phyloP scores from a whole-genome alignment of 2,888 invertebrate genomes.

The Drosophila yooni region DNA sequence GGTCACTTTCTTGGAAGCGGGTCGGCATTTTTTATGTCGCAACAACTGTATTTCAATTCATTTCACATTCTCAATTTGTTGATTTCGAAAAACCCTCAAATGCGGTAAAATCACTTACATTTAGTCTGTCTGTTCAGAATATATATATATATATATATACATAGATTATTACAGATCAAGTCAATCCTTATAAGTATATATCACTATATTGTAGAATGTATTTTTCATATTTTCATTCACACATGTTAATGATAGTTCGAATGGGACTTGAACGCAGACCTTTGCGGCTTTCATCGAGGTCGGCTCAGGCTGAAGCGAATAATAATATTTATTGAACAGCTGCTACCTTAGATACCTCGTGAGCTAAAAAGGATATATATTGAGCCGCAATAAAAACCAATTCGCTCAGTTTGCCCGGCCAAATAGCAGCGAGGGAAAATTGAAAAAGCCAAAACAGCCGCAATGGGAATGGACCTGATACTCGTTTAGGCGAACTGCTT shows the following conservation, averaged over 20 bases:
- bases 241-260: not conserved
- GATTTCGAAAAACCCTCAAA: slow-evolving; percentile 5
- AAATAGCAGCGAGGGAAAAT: slow-evolving; percentile 37
- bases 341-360: not conserved
- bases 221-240: not conserved
- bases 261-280: not conserved
- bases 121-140: not conserved
- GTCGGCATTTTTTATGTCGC: slow-evolving; percentile 55
- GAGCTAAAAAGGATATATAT: slow-evolving; percentile 1
- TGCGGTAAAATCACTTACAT: slow-evolving; percentile 12
- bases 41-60: slow-evolving; percentile 53
- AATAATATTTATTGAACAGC: not conserved
- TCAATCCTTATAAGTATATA: not conserved
- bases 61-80: slow-evolving; percentile 44
- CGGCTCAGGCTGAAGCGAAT: not conserved
- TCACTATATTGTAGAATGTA: not conserved
- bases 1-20: slow-evolving; percentile 69
- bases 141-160: not conserved
- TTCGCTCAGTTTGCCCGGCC: slow-evolving; percentile 17
- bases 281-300: not conserved
- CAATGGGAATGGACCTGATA: slow-evolving; percentile 50
- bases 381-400: slow-evolving; percentile 36
- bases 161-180: not conserved
- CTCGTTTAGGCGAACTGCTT: slow-evolving; percentile 20
- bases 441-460: slow-evolving; percentile 61